Evolutionary conservation across 2,797 vertebrate genomes (phyloP).

Genomic region (Argyrosomus regius): DNA sequence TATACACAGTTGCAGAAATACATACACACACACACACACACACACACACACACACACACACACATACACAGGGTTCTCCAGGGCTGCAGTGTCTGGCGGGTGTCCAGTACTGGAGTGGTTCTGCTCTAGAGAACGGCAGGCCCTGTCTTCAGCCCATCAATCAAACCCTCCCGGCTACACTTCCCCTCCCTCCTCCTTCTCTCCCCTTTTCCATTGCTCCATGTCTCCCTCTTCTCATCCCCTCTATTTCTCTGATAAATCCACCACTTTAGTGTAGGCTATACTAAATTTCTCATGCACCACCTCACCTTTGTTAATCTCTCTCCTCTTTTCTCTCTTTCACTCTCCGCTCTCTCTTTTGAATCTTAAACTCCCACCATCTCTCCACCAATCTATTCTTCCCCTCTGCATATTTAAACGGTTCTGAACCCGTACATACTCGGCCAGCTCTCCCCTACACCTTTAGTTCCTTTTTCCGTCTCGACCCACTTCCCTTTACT

Average conservation of each 20-base stretch:
- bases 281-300: constrained; percentile 68
- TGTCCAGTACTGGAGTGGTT: constrained; percentile 76
- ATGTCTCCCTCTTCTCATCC: constrained; percentile 40
- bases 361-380: constrained; percentile 66
- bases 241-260: constrained; percentile 62
- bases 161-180: constrained; percentile 59
- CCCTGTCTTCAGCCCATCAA: constrained; percentile 75
- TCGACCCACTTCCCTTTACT: constrained; percentile 26
- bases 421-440: constrained; percentile 44
- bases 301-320: constrained; percentile 76
- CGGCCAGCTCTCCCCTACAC: constrained; percentile 26
- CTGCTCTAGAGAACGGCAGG: constrained; percentile 70
- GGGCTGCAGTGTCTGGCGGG: constrained; percentile 67
- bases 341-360: constrained; percentile 46
- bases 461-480: constrained; percentile 20
- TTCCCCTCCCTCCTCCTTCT: constrained; percentile 11
- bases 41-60: constrained; percentile 18
- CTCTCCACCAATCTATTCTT: constrained; percentile 52
- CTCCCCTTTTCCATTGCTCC: constrained; percentile 26
- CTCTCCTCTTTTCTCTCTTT: constrained; percentile 39
- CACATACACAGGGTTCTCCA: constrained; percentile 47
- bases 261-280: constrained; percentile 32
- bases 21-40: background rate
- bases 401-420: constrained; percentile 64
- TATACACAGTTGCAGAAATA: constrained; percentile 4